Base-by-base conservation (phyloP, 2,888 invertebrate genomes). In the Ochropleura leucogaster region DNA sequence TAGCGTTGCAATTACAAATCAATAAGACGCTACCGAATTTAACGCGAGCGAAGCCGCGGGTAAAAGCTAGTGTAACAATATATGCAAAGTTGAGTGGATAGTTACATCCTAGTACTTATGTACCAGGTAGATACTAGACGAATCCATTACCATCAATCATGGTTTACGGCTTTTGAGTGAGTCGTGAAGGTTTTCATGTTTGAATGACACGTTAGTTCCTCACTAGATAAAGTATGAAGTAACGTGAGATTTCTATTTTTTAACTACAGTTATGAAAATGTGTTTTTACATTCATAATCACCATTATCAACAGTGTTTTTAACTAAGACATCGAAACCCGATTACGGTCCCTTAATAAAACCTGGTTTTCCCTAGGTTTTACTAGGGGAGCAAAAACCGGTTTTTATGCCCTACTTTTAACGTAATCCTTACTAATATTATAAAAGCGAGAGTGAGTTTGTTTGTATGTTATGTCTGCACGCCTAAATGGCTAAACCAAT, bases 101-200 rank as follows among this genome's bases (percentile, higher is more conserved):
- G 68, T 77, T 72, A 69, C 9, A 20, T 51, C 20, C 51, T 55
- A 72, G 55, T 57, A 30, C 16, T 20, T 49, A n/a, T 20, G 16
- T 18, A 30, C 10, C 46, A 16, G 20, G 46, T 42, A 16, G 55
- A 62, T 81, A 55, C 66, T 59, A 67, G 47, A 63, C 30, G 63
- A 30, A 55, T 80, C 80, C 80, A 80, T 80, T 80, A 80, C 18
- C 77, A 66, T 81, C 49, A 47, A 68, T 62, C 65, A 68, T 59
- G 81, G 72, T 81, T 80, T 81, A 80, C 49, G 72, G 47, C 63
- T 12, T 59, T 49, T 63, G 63, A 68, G 49, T 14, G 77, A 53
- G 75, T 66, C 72, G 59, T 81, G 68, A 81, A 80, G 49, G 53
- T 44, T 82, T 81, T 77, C 72, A 80, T 72, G 68, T 68, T 53